These are phyloP conservation scores for Bubo scandiacus DNA, from an alignment of 2,113 vertebrate genomes.

Conservation along the genomic window DNA sequence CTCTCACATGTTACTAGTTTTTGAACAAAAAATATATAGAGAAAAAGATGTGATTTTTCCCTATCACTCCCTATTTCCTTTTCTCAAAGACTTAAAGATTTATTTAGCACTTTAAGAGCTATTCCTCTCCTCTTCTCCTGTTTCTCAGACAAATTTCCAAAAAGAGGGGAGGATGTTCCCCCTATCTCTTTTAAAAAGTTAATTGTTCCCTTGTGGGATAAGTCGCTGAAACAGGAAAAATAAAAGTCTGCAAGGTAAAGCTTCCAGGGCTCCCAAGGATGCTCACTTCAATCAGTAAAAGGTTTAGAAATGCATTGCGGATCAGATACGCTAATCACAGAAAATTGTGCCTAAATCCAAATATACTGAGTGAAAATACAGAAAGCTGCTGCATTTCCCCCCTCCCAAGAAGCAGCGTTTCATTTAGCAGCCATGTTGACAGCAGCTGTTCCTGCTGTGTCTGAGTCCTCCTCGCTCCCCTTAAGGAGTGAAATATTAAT, in stretches of 20 bases:
- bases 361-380: neutral
- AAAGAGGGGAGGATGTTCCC: neutral
- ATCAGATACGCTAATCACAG: neutral
- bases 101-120: neutral
- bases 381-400: neutral
- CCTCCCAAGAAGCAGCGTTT: neutral
- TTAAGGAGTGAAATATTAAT: neutral
- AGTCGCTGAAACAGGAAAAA: neutral
- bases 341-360: neutral
- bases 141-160: neutral
- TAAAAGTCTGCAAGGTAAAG: neutral
- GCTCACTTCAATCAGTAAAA: neutral
- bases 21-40: neutral
- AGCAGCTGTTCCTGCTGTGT: slow-evolving; percentile 21
- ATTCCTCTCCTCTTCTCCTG: neutral
- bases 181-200: neutral
- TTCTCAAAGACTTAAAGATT: neutral
- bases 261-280: neutral
- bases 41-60: neutral
- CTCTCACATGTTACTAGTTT: neutral
- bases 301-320: neutral
- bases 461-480: neutral
- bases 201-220: neutral
- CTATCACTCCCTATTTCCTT: neutral
- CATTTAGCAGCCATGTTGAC: neutral